Evolutionary conservation across 2,113 vertebrate genomes (phyloP).

Genomic region (Otocyon megalotis): DNA sequence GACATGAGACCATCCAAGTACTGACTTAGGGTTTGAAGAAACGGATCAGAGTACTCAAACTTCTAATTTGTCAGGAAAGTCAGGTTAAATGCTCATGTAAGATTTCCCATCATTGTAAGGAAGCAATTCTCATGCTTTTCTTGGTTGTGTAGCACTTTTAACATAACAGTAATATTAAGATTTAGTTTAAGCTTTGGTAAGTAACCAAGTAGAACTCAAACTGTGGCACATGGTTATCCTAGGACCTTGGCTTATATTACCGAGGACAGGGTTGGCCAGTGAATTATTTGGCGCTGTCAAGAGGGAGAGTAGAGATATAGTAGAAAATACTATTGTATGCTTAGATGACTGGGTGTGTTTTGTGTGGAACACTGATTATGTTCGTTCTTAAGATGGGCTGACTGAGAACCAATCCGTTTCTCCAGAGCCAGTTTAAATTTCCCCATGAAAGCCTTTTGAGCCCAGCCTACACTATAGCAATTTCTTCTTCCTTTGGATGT

Average conservation of each 20-base stretch:
- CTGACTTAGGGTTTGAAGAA: constrained; percentile 23
- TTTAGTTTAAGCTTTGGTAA: constrained; percentile 41
- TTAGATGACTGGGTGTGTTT: constrained; percentile 37
- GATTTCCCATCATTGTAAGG: background rate
- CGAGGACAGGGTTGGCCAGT: background rate
- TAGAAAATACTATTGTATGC: background rate
- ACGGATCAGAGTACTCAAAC: background rate
- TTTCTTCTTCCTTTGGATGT: constrained; percentile 30
- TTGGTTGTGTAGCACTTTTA: background rate
- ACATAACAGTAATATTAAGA: background rate
- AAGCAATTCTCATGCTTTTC: background rate
- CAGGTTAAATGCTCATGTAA: background rate
- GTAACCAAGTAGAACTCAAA: background rate
- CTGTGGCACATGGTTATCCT: background rate
- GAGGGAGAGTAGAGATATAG: background rate
- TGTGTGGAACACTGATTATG: background rate
- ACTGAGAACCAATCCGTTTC: background rate
- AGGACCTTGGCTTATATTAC: background rate
- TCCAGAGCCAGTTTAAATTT: constrained; percentile 36
- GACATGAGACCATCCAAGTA: background rate
- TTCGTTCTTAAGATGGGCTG: background rate
- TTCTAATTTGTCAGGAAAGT: background rate
- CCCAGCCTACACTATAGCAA: background rate
- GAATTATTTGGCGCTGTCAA: constrained; percentile 45
- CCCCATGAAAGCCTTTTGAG: background rate